Evolutionary conservation across 2,797 vertebrate genomes (phyloP), one percentile per base, ranked within the genome.

Genomic region (Clarias platycephalus): DNA sequence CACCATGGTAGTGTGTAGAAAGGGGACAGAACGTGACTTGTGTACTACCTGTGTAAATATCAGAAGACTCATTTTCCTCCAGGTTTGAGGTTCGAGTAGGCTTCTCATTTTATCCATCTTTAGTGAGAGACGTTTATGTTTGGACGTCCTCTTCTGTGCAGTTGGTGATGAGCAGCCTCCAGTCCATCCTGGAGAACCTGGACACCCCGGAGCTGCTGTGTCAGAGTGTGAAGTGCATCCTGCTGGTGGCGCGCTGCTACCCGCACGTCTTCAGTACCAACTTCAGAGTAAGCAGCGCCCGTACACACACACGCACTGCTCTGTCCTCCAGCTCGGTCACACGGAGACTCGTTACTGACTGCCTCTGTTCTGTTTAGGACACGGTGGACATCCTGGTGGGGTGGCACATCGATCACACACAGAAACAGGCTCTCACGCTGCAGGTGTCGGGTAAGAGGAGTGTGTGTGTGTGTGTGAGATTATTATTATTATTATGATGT

Each of bases 341-440:
- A 0, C 0, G 1, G 0, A 10, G 13, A 28, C 40, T 66, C 2
- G 28, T 53, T 8, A 2, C 18, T 18, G 5, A 10, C 22, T 15
- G 5, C 5, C 26, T 55, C 57, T 60, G 75, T 60, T 80, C 82
- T 87, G 89, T 88, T n/a, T 86, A 99, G 98, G 98, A 99, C 93
- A 99, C 98, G 0, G 98, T 99, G 92, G 98, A 99, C 92, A 99
- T 99, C 89, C 92, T 99, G 90, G 98, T 99, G 84, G 98, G 98
- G 75, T 99, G 98, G 98, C 98, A 99, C 91, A 99, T 99, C 83
- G 98, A 99, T 93, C 98, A 99, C 90, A 99, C 98, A 83, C 98
- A 99, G 95, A 99, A 96, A 88, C 95, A 96, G 84, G 93, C 96
- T 0, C 93, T 99, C 89, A 99, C 98, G 0, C 95, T 96, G 4